phyloP scores from a whole-genome alignment of 2,888 invertebrate species.

The Bellardia pandia region DNA sequence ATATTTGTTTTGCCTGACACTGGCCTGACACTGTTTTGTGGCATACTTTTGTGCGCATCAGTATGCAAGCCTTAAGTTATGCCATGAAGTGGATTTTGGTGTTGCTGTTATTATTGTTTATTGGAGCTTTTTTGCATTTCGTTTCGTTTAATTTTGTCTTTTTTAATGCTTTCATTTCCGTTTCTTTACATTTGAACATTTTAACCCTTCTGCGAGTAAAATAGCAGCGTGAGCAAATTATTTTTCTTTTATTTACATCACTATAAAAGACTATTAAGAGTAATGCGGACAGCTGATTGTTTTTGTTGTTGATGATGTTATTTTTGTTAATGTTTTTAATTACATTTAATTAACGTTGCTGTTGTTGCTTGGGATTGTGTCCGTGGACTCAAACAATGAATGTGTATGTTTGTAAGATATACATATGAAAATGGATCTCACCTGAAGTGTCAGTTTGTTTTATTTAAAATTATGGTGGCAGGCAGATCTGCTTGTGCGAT shows the following conservation, averaged over 20 bases:
- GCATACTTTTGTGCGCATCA: conserved; percentile 58
- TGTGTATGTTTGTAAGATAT: neutral
- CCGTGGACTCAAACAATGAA: neutral
- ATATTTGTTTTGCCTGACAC: neutral
- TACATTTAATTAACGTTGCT: conserved; percentile 55
- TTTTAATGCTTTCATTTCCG: neutral
- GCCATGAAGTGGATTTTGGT: conserved; percentile 45
- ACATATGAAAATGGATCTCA: conserved; percentile 23
- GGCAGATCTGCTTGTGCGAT: neutral
- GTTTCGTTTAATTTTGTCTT: neutral
- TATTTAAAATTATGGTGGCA: conserved; percentile 20
- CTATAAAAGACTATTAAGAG: neutral
- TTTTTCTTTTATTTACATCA: conserved; percentile 28
- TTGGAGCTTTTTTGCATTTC: neutral
- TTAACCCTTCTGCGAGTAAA: neutral
- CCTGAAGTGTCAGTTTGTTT: conserved; percentile 53
- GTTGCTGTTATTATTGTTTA: conserved; percentile 7
- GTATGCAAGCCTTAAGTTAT: conserved; percentile 53
- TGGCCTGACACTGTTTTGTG: conserved; percentile 27
- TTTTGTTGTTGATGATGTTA: neutral
- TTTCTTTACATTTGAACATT: conserved; percentile 6
- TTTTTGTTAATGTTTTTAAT: conserved; percentile 61
- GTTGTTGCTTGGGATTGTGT: conserved; percentile 7
- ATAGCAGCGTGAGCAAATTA: neutral
- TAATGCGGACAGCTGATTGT: neutral